phyloP scores from a whole-genome alignment of 2,888 invertebrate species.

The Meghimatium bilineatum region DNA sequence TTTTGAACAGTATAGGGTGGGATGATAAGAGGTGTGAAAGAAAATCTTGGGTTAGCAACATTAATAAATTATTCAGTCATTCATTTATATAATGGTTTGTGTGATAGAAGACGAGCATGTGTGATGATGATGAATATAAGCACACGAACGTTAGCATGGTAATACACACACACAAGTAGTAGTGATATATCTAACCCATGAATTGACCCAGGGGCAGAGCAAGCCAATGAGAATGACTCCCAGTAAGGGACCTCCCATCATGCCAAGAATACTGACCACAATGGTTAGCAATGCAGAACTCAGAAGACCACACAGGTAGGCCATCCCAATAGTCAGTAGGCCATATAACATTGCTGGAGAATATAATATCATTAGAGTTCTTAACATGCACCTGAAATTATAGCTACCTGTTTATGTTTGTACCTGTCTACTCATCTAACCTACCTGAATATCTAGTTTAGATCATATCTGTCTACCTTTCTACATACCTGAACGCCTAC shows the following conservation, averaged over 20 bases:
- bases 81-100: too few relatives aligned
- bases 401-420: not conserved
- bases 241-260: conserved; percentile 71
- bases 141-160: not conserved
- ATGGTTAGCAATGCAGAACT: conserved; percentile 62
- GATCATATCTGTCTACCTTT: too few relatives aligned
- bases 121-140: too few relatives aligned
- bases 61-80: too few relatives aligned
- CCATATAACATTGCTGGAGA: conserved; percentile 62
- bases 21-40: too few relatives aligned
- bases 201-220: conserved; percentile 66
- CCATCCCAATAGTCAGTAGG: conserved; percentile 57
- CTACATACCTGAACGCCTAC: too few relatives aligned
- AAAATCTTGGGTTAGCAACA: too few relatives aligned
- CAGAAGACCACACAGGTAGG: conserved; percentile 61
- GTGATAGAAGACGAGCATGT: too few relatives aligned
- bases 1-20: too few relatives aligned
- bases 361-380: not conserved
- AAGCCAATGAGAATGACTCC: conserved; percentile 63
- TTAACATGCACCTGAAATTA: not conserved
- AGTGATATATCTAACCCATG: conserved; percentile 63
- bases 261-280: conserved; percentile 71
- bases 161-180: not conserved
- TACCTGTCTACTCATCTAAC: too few relatives aligned
- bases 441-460: too few relatives aligned